Evolutionary conservation across 2,888 invertebrate genomes (phyloP), one percentile per base, ranked within the genome.

Genomic region (Labia minor): DNA sequence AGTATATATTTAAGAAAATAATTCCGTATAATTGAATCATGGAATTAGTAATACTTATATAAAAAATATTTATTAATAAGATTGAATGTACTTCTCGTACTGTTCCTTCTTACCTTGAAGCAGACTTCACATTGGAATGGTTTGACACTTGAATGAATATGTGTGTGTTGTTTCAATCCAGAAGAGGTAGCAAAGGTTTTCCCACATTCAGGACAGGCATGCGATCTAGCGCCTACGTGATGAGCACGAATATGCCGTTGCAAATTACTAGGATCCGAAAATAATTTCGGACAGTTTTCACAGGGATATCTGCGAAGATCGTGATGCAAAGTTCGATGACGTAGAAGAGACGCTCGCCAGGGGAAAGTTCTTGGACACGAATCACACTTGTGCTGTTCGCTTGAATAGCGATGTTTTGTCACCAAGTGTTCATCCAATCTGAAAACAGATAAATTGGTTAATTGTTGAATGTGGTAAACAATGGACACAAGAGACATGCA

Each of bases 171-270:
- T 79, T 99, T 99, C 67, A 99, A 85, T 49, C 99, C 99, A 71
- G 95, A 95, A 69, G 95, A 94, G 49, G 97, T 96, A 64, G 92
- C 94, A 80, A 99, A 99, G 69, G 96, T 96, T 83, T 99, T 99
- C 71, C 97, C 97, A 81, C 99, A 99, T 81, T 97, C 95, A 69
- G 91, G 88, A 77, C 99, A 99, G 72, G 95, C 95, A 86, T 99
- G 97, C 76, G 92, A 90, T 75, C 97, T 86, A 63, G 95, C 95
- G 66, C 96, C 96, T 71, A 90, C 90, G 89, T 97, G 96, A 79
- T 92, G 90, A 72, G 91, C 89, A 76, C 96, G 86, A 79, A 95
- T 95, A 84, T 97, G 97, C 75, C 95, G 88, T 83, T 96, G 96
- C 73, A 96, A 86, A 81, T 95, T 94, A 81, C 92, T 92, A 76